phyloP scores from a whole-genome alignment of 2,113 vertebrate species.

The Cnemophilus loriae region DNA sequence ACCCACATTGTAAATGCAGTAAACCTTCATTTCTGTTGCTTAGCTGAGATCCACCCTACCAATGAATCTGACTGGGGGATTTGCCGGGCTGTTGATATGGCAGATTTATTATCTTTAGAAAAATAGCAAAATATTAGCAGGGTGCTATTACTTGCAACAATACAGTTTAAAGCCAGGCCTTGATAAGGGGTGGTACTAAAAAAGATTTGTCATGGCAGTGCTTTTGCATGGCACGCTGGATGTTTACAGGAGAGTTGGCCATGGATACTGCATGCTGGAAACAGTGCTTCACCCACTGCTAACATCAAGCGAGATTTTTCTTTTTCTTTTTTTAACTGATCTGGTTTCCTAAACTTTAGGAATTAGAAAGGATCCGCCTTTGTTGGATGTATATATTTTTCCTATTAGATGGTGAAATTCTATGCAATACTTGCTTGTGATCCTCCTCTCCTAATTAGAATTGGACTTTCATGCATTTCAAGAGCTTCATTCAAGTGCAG shows the following conservation, averaged over 20 bases:
- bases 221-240: background rate
- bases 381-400: background rate
- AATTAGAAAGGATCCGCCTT: background rate
- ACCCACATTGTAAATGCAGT: background rate
- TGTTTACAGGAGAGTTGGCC: constrained; percentile 6
- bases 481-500: background rate
- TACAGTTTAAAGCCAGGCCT: background rate
- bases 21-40: constrained; percentile 4
- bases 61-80: background rate
- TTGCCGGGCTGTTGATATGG: background rate
- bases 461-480: background rate
- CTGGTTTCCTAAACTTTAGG: background rate
- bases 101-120: constrained; percentile 26
- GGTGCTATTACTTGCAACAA: background rate
- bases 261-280: background rate
- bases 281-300: background rate
- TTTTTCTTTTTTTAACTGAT: background rate
- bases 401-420: background rate
- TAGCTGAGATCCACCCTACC: background rate
- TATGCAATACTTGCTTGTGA: background rate
- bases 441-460: background rate
- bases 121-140: constrained; percentile 37
- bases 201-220: constrained; percentile 9
- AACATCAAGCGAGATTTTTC: background rate
- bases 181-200: background rate